Evolutionary conservation across 2,797 vertebrate genomes (phyloP), one percentile per base, ranked within the genome.

Genomic region (Muscicapa striata): DNA sequence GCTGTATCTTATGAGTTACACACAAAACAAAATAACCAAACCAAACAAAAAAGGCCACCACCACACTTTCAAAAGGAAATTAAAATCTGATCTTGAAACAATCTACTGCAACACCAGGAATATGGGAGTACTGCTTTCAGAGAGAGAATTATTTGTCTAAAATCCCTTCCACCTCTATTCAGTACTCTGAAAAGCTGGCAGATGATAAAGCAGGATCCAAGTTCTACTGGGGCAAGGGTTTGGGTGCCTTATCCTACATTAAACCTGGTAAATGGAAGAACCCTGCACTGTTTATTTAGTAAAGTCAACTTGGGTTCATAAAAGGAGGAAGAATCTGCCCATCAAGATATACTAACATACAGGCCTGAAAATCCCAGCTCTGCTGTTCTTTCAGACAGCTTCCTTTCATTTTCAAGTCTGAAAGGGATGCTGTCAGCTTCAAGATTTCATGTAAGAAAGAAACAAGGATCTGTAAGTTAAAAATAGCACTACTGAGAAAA

Each of bases 391-490:
- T 78, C 46, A 62, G 54, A 75, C 4, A 58, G 49, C 9, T 70
- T 45, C 63, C 58, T 74, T 85, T 73, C 52, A 70, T 87, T 84
- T 76, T 51, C 41, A 70, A 51, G 57, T 30, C 81, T 93, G 75
- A 89, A 96, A 92, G 23, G 32, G 62, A 83, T 58, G 84, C 84
- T 89, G 82, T 85, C 93, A 94, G 66, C 54, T 84, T 87, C 87
- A 84, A 92, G 91, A 85, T 64, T 78, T 94, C 69, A 75, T 29
- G 69, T 46, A 63, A 85, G 66, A 64, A 85, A 91, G 76, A 72
- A 93, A 69, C 27, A 75, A 54, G 49, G 48, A 85, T 86, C 68
- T 2, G 4, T 15, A 74, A 40, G 54, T 38, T 88, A 87, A 91
- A 95, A 95, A 93, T 86, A 95, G 73, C n/a, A 38, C 40, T 40